Conservation (phyloP, 2,888 invertebrate species). For the Mamestra brassicae region DNA sequence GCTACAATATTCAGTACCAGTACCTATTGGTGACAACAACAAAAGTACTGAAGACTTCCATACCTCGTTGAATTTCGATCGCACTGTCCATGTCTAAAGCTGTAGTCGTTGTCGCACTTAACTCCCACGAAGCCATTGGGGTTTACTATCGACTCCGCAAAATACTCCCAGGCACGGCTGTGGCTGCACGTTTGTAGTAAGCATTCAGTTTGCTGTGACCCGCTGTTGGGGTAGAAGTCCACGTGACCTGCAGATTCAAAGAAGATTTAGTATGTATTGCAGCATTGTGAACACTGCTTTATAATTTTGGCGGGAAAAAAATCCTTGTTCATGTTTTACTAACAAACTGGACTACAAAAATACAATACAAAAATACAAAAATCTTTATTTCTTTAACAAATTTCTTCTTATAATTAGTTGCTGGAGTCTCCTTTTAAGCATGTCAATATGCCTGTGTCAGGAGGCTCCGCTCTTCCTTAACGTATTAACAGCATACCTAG, state of each 20-base stretch:
- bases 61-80: slow-evolving; percentile 70
- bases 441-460: too few species aligned
- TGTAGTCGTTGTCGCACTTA: slow-evolving; percentile 74
- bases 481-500: too few species aligned
- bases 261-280: not conserved
- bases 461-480: too few species aligned
- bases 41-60: not conserved
- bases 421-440: too few species aligned
- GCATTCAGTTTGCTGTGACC: slow-evolving; percentile 83
- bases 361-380: too few species aligned
- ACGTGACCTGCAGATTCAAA: slow-evolving; percentile 76
- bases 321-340: too few species aligned
- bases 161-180: slow-evolving; percentile 79
- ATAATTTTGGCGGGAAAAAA: too few species aligned
- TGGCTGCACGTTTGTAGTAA: slow-evolving; percentile 83
- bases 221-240: slow-evolving; percentile 85
- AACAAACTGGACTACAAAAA: too few species aligned
- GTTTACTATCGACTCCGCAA: slow-evolving; percentile 74
- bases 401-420: too few species aligned
- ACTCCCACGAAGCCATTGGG: slow-evolving; percentile 74
- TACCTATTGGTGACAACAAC: not conserved
- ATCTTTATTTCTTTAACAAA: too few species aligned
- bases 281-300: too few species aligned
- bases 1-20: too few species aligned
- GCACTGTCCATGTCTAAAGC: slow-evolving; percentile 75